These are phyloP conservation scores for Drosophila pachea DNA, from an alignment of 1,140 invertebrate genomes.

Conservation along the genomic window DNA sequence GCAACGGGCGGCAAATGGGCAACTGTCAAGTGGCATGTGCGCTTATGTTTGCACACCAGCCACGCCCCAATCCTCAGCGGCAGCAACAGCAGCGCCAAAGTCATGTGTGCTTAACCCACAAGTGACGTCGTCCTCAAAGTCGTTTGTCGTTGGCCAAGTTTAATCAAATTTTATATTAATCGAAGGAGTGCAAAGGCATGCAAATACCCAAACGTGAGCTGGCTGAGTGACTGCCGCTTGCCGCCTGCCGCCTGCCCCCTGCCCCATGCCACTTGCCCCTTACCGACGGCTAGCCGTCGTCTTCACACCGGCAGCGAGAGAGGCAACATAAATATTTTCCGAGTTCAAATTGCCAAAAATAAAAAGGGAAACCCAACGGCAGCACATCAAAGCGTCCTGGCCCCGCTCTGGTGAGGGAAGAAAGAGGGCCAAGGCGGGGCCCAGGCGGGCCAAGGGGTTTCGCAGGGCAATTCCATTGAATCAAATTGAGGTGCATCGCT, in stretches of 20 bases:
- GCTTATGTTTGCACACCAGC: slow-evolving; percentile 50
- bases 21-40: slow-evolving; percentile 43
- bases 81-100: slow-evolving; percentile 31
- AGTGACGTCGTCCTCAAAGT: slow-evolving; percentile 29
- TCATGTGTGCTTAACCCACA: slow-evolving; percentile 76
- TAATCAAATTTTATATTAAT: slow-evolving; percentile 78
- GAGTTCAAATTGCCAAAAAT: slow-evolving; percentile 42
- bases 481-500: slow-evolving; percentile 33
- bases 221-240: slow-evolving; percentile 6
- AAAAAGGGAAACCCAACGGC: slow-evolving; percentile 9
- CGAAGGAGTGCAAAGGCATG: slow-evolving; percentile 75
- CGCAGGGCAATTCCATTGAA: slow-evolving; percentile 17
- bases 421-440: too few relatives aligned
- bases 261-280: too few relatives aligned
- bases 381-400: slow-evolving; percentile 15
- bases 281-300: too few relatives aligned
- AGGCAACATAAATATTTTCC: slow-evolving; percentile 47
- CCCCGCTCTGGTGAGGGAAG: background rate
- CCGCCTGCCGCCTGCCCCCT: background rate
- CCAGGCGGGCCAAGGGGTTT: slow-evolving; percentile 1
- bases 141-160: slow-evolving; percentile 63
- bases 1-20: slow-evolving; percentile 16
- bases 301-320: background rate
- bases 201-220: slow-evolving; percentile 64
- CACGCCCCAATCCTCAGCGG: slow-evolving; percentile 51